A percentile compares a stretch with the other conserved stretches of the same genome.
Evolutionary conservation across 2,113 vertebrate species (phyloP).

Genomic region (Nesogale talazaci): DNA sequence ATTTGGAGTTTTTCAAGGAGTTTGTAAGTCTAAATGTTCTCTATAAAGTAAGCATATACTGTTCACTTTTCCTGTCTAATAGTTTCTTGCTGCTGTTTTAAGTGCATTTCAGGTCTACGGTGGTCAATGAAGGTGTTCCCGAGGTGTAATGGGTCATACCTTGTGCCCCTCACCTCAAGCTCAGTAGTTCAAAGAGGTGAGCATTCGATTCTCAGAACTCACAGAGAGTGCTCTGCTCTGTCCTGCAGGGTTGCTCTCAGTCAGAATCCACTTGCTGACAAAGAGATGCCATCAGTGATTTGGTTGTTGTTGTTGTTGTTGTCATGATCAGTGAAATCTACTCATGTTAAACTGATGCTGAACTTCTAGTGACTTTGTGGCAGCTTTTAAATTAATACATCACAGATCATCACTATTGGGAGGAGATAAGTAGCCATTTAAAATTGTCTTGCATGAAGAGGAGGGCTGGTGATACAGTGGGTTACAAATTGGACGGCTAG

Average conservation of each 20-base stretch:
- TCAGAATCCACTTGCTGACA: too few relatives aligned
- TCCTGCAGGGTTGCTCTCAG: too few relatives aligned
- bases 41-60: background rate
- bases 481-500: too few relatives aligned
- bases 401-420: background rate
- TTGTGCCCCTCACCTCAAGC: too few relatives aligned
- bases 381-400: background rate
- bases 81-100: background rate
- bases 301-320: too few relatives aligned
- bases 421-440: background rate
- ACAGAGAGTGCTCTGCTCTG: too few relatives aligned
- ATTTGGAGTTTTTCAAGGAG: background rate
- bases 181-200: too few relatives aligned
- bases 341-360: background rate
- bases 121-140: background rate
- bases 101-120: background rate
- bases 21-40: background rate
- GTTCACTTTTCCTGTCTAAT: background rate
- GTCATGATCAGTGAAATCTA: slow-evolving; percentile 12
- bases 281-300: too few relatives aligned
- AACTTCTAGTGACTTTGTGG: slow-evolving; percentile 4
- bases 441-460: too few relatives aligned
- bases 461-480: too few relatives aligned
- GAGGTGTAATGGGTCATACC: too few relatives aligned
- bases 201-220: too few relatives aligned